Conservation (phyloP, 1,140 invertebrate genomes). For the Bradynema listronoti region DNA sequence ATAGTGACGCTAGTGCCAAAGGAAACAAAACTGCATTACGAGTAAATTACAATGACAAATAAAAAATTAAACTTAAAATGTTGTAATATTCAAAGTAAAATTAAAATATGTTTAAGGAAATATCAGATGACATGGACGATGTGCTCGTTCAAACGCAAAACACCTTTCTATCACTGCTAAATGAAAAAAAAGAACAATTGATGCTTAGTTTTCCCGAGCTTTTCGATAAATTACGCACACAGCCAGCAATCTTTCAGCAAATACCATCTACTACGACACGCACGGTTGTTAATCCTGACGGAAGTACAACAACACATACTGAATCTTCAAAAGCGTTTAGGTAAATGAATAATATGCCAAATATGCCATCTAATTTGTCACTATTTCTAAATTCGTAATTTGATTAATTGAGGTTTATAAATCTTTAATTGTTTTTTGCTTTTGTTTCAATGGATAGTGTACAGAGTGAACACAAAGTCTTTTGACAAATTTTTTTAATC, state of each 20-base stretch:
- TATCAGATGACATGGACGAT: constrained; percentile 18
- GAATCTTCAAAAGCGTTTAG: constrained; percentile 44
- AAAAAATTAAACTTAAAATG: no score
- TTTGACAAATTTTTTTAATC: no score
- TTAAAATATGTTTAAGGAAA: no score
- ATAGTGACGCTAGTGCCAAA: no score
- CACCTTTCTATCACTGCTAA: constrained; percentile 32
- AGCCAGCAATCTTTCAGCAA: constrained; percentile 37
- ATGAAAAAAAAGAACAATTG: constrained; percentile 43
- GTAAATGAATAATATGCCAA: no score
- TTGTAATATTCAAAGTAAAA: constrained; percentile 20
- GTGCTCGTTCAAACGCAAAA: constrained; percentile 36
- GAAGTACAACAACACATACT: constrained; percentile 41
- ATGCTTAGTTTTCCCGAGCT: constrained; percentile 39
- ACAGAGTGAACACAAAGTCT: no score
- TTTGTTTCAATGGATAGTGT: no score
- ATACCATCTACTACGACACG: constrained; percentile 36
- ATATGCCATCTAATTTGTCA: no score
- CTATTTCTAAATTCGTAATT: no score
- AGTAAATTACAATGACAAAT: constrained; percentile 1
- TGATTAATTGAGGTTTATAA: no score
- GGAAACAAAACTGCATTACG: constrained; percentile 1
- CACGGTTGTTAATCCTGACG: constrained; percentile 40
- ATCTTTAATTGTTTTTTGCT: no score
- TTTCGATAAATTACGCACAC: constrained; percentile 35